Base-by-base conservation (phyloP, 2,113 vertebrate species). In the Lonchura striata region DNA sequence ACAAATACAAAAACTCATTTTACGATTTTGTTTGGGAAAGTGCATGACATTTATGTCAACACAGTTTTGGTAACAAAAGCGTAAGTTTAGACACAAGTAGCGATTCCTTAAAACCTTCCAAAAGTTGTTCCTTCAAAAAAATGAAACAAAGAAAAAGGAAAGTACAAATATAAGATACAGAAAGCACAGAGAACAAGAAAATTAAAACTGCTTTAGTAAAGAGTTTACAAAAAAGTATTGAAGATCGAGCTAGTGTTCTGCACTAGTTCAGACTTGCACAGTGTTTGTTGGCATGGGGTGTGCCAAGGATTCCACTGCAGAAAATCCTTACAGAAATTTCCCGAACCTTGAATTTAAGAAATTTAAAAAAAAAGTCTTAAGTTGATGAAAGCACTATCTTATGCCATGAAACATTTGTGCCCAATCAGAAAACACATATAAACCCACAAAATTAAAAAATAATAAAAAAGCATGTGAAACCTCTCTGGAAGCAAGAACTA, bases 201-300 rank as follows among this genome's bases (percentile, higher is more conserved):
- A 60, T 22, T 4, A 31, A 46, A 74, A 37, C 28, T 59, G 41
- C 16, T 83, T 94, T 47, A 89, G 22, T 41, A 52, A 25, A 82
- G 27, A 82, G 70, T 79, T 52, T 44, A 13, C 15, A 37, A 66
- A 47, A 61, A 86, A 39, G 19, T 65, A 80, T 3, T 33, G n/a
- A 75, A 79, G 52, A 84, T 64, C 25, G 52, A 82, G 72, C 6
- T 66, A 88, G 37, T 68, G 35, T 14, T 63, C 52, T n/a, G 15
- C 79, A 30, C 27, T 66, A 82, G 49, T 72, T 91, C 68, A 86
- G 37, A 86, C 31, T 37, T 80, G 64, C 33, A 74, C 0, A 0
- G 31, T 3, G 0, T 86, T 86, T 77, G 53, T 19, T 10, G 0
- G n/a, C 35, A 24, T 1, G 0, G 20, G n/a, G 13, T 3, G 1